Base-by-base conservation (phyloP, 92 coral and sea anemone genomes). In the Zoanthus gigantus region DNA sequence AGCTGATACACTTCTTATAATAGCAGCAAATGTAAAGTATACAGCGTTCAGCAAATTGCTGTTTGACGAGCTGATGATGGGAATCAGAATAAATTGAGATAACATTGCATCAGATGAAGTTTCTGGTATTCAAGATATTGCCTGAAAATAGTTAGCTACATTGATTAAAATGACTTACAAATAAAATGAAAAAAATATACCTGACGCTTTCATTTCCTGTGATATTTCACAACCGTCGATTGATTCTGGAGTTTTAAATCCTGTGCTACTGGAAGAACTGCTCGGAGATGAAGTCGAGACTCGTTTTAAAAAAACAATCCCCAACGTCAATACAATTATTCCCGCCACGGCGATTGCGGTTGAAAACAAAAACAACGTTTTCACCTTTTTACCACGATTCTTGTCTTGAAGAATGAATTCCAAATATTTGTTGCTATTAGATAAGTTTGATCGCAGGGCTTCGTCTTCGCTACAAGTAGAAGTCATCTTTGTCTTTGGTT, bases 401-500 rank as follows among this genome's bases (percentile, higher is more conserved):
- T 42, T 81, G 61, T 81, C 47, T 12, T 31, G 85, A 65, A n/a
- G 74, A 29, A 71, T 23, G 60, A 81, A 81, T 66, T 81, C 85
- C 85, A 46, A 42, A 34, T 81, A 60, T 81, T 75, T 81, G 85
- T 16, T 81, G 75, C 10, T 81, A 37, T 11, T 60, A 15, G 85
- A 81, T 6, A 47, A 66, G 28, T 13, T 66, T 81, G 75, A 81
- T 18, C 66, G 66, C 7, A 81, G 85, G 23, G 46, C 85, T 67
- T 81, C 85, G 75, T 58, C 85, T 23, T 81, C 85, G 63, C 85
- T 81, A 42, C 29, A 65, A 7, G 37, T 45, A 37, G 75, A 81
- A 46, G 60, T 42, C 85, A 81, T 81, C 2, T 2, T 81, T 2
- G 48, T 23, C 29, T 77, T 76, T 53, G 18, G 9, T 65, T 23